Evolutionary conservation across 2,797 vertebrate species (phyloP).

Genomic region (Darevskia mixta): DNA sequence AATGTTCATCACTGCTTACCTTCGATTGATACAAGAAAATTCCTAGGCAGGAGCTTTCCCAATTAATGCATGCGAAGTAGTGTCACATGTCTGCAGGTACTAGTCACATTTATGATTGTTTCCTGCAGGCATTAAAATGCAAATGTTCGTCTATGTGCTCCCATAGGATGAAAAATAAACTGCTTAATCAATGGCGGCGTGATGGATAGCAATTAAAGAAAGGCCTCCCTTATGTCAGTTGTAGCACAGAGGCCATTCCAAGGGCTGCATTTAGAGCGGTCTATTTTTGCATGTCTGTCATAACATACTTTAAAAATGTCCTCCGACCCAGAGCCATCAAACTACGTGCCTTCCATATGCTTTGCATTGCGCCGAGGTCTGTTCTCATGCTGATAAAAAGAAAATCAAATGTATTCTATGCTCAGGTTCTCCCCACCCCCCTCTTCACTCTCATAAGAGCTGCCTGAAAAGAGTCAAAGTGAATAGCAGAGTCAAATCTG

Average conservation of each 20-base stretch:
- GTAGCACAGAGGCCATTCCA: background rate
- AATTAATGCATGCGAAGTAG: constrained; percentile 30
- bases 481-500: constrained; percentile 30
- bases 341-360: background rate
- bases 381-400: constrained; percentile 47
- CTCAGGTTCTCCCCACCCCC: background rate
- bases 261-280: background rate
- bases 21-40: constrained; percentile 53
- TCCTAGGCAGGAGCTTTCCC: constrained; percentile 27
- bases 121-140: background rate
- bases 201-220: constrained; percentile 12
- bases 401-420: constrained; percentile 1
- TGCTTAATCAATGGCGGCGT: constrained; percentile 21
- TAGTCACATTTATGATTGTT: constrained; percentile 20
- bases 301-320: constrained; percentile 15
- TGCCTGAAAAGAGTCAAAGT: constrained; percentile 38
- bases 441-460: background rate
- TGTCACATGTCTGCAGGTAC: background rate
- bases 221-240: background rate
- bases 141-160: background rate
- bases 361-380: constrained; percentile 30
- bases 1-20: constrained; percentile 45
- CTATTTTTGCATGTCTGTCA: background rate
- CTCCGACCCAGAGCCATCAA: constrained; percentile 14
- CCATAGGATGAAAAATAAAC: background rate